phyloP scores from a whole-genome alignment of 64 coral and sea anemone species.

The Trachythela sp. region DNA sequence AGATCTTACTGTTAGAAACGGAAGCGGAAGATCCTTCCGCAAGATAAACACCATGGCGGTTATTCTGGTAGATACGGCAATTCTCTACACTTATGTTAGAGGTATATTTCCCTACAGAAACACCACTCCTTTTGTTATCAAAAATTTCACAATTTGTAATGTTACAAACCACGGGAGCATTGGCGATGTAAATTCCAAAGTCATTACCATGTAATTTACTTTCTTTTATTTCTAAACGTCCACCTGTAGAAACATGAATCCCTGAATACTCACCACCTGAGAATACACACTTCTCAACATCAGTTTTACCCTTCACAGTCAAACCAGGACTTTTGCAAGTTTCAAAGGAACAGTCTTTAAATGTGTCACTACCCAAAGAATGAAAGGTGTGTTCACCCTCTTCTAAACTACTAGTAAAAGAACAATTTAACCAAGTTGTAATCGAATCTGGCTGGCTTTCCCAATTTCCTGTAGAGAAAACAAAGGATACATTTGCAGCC shows the following conservation, averaged over 20 bases:
- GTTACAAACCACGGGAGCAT: neutral
- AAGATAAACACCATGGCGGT: neutral
- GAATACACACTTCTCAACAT: too few relatives aligned
- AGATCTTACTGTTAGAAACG: neutral
- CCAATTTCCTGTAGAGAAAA: neutral
- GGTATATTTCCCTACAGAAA: neutral
- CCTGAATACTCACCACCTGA: neutral
- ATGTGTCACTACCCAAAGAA: neutral
- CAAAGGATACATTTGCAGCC: neutral
- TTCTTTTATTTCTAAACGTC: neutral
- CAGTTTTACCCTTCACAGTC: neutral
- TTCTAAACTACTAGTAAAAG: neutral
- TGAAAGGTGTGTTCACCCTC: neutral
- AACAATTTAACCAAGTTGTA: too few relatives aligned
- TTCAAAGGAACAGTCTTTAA: neutral
- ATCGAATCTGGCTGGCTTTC: neutral
- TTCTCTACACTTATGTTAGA: neutral
- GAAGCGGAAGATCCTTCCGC: neutral
- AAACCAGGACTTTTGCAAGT: neutral
- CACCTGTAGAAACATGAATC: neutral
- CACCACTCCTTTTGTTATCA: neutral
- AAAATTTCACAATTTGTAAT: neutral
- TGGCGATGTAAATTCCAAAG: neutral
- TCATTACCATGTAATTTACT: neutral
- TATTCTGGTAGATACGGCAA: neutral